phyloP scores from a whole-genome alignment of 2,888 invertebrate genomes.

The Empis livida region DNA sequence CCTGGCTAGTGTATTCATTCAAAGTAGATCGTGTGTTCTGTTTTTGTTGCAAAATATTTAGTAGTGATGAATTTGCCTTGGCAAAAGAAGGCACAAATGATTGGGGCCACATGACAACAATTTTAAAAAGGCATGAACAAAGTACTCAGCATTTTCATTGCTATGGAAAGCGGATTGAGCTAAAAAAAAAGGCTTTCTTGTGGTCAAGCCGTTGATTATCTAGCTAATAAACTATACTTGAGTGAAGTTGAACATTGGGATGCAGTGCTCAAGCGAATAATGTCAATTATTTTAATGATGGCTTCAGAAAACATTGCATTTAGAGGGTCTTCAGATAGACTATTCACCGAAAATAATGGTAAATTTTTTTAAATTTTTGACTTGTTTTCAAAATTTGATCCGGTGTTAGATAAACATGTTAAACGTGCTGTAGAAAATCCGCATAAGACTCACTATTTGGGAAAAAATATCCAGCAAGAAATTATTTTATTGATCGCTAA shows the following conservation, averaged over 20 bases:
- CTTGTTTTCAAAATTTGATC: background rate
- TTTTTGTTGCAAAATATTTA: background rate
- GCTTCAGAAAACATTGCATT: background rate
- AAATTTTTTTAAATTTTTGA: background rate
- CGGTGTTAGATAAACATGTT: background rate
- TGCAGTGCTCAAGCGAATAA: background rate
- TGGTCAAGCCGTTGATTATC: slow-evolving; percentile 2
- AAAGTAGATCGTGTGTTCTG: background rate
- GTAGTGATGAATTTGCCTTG: background rate
- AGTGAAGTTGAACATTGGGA: background rate
- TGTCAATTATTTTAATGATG: background rate
- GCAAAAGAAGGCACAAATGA: background rate
- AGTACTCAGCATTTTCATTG: background rate
- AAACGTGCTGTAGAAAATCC: background rate
- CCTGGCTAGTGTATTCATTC: background rate
- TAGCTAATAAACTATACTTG: background rate
- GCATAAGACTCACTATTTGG: background rate
- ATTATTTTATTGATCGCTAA: background rate
- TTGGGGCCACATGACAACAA: background rate
- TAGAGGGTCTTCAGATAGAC: background rate
- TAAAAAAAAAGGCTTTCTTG: background rate
- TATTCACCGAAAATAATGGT: background rate
- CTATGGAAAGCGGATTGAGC: background rate
- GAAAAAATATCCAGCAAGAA: slow-evolving; percentile 3
- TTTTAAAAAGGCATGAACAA: background rate